Conservation (phyloP, 2,888 invertebrate genomes). For the Darwinula stevensoni region DNA sequence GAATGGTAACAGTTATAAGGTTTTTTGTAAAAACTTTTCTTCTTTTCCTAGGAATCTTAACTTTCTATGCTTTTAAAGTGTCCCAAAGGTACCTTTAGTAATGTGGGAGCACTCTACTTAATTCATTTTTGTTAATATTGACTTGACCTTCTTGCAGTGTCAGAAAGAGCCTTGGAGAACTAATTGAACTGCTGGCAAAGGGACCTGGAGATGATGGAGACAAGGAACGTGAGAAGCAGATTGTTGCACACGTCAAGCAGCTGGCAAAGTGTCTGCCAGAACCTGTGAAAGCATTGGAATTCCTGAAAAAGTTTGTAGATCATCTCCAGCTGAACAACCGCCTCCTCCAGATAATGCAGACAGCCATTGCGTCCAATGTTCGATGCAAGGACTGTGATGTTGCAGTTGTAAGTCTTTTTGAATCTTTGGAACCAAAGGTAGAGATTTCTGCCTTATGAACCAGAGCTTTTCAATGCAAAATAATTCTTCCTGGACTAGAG, state of each 20-base stretch:
- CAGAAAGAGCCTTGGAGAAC: conserved; percentile 11
- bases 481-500: too few species aligned
- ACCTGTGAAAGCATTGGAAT: conserved; percentile 67
- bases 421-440: conserved; percentile 4
- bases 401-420: conserved; percentile 23
- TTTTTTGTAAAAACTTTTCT: too few species aligned
- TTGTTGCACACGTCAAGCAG: conserved; percentile 20
- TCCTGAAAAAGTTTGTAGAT: conserved; percentile 44
- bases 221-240: conserved; percentile 30
- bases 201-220: too few species aligned
- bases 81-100: too few species aligned
- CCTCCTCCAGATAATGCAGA: conserved; percentile 44
- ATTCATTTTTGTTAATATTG: too few species aligned
- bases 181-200: conserved; percentile 10
- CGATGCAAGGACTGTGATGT: conserved; percentile 82
- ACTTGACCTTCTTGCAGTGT: too few species aligned
- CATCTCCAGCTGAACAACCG: conserved; percentile 40
- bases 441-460: too few species aligned
- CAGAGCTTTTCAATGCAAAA: too few species aligned
- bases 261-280: conserved; percentile 63
- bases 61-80: too few species aligned
- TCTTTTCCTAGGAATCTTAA: too few species aligned
- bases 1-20: too few species aligned
- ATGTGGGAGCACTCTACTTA: too few species aligned
- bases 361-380: conserved; percentile 51